These are phyloP conservation scores for Piezodorus guildinii DNA, from an alignment of 1,140 invertebrate genomes.

Conservation along the genomic window DNA sequence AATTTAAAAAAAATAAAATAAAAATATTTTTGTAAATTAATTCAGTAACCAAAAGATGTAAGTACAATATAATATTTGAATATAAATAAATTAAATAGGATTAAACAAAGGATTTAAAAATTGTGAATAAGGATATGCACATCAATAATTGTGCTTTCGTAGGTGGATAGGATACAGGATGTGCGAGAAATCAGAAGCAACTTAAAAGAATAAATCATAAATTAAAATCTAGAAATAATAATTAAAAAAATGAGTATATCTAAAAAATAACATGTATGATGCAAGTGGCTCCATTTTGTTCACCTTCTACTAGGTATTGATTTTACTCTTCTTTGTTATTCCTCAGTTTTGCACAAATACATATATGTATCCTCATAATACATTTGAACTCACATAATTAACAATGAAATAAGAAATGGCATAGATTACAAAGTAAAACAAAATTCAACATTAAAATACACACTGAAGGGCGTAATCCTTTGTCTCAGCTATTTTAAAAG, in stretches of 20 bases:
- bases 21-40: not conserved
- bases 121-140: not conserved
- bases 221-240: not conserved
- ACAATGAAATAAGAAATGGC: not conserved
- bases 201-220: constrained; percentile 2
- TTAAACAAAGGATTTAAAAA: not conserved
- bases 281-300: constrained; percentile 24
- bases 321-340: constrained; percentile 10
- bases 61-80: not conserved
- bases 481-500: constrained; percentile 4
- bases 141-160: not conserved
- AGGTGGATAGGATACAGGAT: not conserved
- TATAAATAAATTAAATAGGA: not conserved
- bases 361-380: not conserved
- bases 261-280: constrained; percentile 10
- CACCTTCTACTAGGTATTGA: constrained; percentile 22
- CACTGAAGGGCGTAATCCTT: constrained; percentile 17
- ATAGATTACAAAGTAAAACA: not conserved
- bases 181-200: not conserved
- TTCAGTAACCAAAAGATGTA: not conserved
- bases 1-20: not conserved
- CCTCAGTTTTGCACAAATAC: not conserved
- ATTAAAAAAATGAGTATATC: not conserved
- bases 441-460: constrained; percentile 1
- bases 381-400: not conserved